Base-by-base conservation (phyloP, 2,113 vertebrate genomes). In the Melanerpes aurifrons region DNA sequence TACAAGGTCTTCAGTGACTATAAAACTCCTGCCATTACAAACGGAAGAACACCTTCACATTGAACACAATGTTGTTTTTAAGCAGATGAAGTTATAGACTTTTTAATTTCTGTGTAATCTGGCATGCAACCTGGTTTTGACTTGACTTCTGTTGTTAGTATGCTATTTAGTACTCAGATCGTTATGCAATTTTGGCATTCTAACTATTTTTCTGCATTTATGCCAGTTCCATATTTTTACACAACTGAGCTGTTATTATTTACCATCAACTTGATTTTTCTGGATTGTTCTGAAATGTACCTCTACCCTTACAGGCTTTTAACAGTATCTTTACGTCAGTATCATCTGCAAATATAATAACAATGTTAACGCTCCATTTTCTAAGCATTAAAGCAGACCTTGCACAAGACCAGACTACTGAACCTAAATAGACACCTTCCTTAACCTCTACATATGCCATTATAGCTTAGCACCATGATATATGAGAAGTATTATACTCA, bases 291-390 rank as follows among this genome's bases (percentile, higher is more conserved):
- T 58, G 48, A 89, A 87, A 83, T 2, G 3, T 15, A 48, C 48
- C 37, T 77, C 57, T 81, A 43, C 32, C 45, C n/a, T 73, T 70
- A 70, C 32, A n/a, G 15, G 26, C 29, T 81, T 76, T 80, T 66
- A 85, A 45, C 15, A 66, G 2, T 24, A 90, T 77, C 57, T 82
- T 63, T 43, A 53, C 32, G 89, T 85, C 29, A 82, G 56, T 79
- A 80, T 80, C 43, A 62, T 47, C 79, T 91, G 70, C 45, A 94
- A 82, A 87, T 62, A 64, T 11, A 81, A 92, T 72, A 48, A 72
- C 87, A 86, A 74, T 7, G 6, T 77, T 81, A 78, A 32, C 48
- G 72, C n/a, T 72, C 57, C 13, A 26, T 19, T n/a, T 62, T 31
- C 24, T 69, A 50, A 86, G 76, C 29, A 66, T 32, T 87, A 66